A percentile compares a stretch with the other conserved stretches of the same genome.
These are phyloP conservation scores for Icerya purchasi DNA, from an alignment of 2,888 invertebrate genomes.

Conservation along the genomic window DNA sequence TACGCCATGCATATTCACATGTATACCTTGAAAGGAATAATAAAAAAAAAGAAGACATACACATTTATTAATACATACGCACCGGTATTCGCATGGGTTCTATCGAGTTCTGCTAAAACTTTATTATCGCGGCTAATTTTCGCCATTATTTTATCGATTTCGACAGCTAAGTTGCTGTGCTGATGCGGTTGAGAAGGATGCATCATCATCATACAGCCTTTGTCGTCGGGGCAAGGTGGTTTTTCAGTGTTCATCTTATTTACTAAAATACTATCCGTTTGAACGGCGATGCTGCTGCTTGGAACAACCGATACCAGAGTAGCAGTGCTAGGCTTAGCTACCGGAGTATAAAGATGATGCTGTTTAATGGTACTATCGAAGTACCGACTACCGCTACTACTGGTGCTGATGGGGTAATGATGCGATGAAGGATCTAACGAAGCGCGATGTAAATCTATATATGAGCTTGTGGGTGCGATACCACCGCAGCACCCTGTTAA, in stretches of 20 bases:
- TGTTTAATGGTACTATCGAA: neutral
- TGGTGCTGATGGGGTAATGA: no score
- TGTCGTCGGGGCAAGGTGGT: neutral
- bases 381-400: neutral
- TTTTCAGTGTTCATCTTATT: neutral
- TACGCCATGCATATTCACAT: no score
- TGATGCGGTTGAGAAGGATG: no score
- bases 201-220: slow-evolving; percentile 24
- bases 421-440: slow-evolving; percentile 11
- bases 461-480: slow-evolving; percentile 14
- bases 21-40: no score
- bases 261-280: neutral
- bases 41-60: no score
- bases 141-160: slow-evolving; percentile 84
- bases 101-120: slow-evolving; percentile 74
- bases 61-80: no score
- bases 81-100: slow-evolving; percentile 45
- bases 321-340: neutral
- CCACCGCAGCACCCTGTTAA: slow-evolving; percentile 15
- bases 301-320: no score
- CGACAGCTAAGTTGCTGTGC: slow-evolving; percentile 28
- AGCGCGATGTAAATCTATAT: slow-evolving; percentile 14
- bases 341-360: neutral
- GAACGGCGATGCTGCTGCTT: neutral
- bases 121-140: slow-evolving; percentile 78